These are phyloP conservation scores for Perithous albicinctus DNA, from an alignment of 2,888 invertebrate species.

Conservation along the genomic window DNA sequence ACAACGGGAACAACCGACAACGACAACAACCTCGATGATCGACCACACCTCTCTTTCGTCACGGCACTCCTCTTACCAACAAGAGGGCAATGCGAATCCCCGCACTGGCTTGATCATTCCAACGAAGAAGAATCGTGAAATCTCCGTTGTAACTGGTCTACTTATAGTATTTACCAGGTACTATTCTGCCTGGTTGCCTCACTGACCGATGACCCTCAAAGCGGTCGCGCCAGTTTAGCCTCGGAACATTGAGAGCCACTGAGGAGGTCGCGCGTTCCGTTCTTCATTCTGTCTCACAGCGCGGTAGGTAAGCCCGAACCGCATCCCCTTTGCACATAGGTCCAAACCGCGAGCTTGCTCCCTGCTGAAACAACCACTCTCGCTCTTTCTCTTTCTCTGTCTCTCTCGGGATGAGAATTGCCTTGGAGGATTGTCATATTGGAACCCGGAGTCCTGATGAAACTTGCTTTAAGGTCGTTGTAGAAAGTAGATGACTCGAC, in stretches of 20 bases:
- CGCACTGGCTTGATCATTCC: neutral
- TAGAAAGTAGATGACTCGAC: no score
- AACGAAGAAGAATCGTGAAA: no score
- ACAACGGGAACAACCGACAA: constrained; percentile 40
- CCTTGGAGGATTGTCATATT: no score
- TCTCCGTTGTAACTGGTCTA: constrained; percentile 18
- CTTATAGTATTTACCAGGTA: constrained; percentile 22
- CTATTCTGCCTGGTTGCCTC: constrained; percentile 46
- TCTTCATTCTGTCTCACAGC: constrained; percentile 31
- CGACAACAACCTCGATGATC: constrained; percentile 60
- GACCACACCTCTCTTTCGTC: constrained; percentile 64
- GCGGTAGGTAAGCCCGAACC: neutral
- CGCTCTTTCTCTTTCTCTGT: no score
- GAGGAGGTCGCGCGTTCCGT: constrained; percentile 31
- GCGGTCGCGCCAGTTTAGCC: constrained; percentile 7
- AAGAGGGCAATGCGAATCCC: constrained; percentile 34
- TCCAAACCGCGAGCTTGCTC: neutral
- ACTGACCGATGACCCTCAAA: constrained; percentile 38
- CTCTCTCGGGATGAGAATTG: no score
- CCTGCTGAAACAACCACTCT: no score
- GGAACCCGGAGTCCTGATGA: no score
- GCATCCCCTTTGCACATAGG: constrained; percentile 9
- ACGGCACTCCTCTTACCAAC: constrained; percentile 49
- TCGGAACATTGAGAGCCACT: constrained; percentile 26
- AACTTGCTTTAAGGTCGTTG: no score